Conservation (phyloP, 2,797 vertebrate genomes). For the Danio choprae region DNA sequence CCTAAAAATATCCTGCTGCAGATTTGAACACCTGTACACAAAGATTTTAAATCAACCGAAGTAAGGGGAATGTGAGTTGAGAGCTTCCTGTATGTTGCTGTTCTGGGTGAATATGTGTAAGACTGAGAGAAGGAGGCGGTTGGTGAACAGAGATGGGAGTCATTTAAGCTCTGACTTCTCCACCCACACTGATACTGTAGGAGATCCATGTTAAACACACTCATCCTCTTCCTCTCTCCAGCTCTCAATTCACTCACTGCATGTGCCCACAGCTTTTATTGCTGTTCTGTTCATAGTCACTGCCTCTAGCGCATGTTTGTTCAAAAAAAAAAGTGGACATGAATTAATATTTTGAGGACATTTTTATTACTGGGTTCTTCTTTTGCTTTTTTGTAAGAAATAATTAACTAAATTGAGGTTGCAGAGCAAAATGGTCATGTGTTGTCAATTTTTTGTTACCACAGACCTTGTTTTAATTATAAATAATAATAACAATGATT, state of each 20-base stretch:
- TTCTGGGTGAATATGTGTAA: not conserved
- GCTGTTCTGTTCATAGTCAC: not conserved
- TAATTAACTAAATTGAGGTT: not conserved
- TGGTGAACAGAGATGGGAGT: constrained; percentile 33
- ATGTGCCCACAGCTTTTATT: constrained; percentile 9
- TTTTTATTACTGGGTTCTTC: not conserved
- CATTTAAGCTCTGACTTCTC: constrained; percentile 52
- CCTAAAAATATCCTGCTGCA: not conserved
- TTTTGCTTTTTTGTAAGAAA: not conserved
- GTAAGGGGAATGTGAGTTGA: not conserved
- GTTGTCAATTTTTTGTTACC: too few relatives aligned
- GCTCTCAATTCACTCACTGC: not conserved
- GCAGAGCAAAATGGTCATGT: too few relatives aligned
- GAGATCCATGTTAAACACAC: constrained; percentile 45
- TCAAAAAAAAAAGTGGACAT: not conserved
- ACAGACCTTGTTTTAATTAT: too few relatives aligned
- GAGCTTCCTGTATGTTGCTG: not conserved
- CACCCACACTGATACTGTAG: constrained; percentile 50
- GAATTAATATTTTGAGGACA: not conserved
- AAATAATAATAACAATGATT: too few relatives aligned
- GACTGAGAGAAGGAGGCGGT: not conserved
- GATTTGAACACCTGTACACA: not conserved
- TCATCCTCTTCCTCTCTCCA: constrained; percentile 8
- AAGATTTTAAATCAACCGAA: not conserved
- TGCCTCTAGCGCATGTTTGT: constrained; percentile 32